Conservation (phyloP, 2,797 vertebrate species). For the Nothura maculosa region DNA sequence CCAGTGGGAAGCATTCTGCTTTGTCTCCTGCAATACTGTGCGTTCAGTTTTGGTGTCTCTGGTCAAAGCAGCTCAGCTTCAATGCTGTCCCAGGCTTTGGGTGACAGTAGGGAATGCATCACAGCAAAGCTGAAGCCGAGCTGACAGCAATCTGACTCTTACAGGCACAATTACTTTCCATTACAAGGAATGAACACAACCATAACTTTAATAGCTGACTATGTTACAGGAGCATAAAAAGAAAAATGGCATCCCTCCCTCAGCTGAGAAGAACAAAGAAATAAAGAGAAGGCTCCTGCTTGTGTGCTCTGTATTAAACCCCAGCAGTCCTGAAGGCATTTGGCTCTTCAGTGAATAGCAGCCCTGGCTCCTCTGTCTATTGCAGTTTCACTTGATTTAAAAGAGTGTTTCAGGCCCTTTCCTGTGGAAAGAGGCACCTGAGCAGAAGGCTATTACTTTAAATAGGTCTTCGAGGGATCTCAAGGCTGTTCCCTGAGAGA, state of each 20-base stretch:
- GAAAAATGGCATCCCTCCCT: constrained; percentile 61
- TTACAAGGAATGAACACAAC: constrained; percentile 63
- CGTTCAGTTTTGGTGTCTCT: constrained; percentile 42
- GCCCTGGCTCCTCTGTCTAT: neutral
- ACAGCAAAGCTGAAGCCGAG: constrained; percentile 43
- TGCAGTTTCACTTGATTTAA: constrained; percentile 21
- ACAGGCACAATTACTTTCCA: constrained; percentile 54
- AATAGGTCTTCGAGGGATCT: neutral
- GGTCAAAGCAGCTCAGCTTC: constrained; percentile 56
- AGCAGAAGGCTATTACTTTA: neutral
- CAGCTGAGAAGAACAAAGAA: constrained; percentile 62
- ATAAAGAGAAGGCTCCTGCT: constrained; percentile 60
- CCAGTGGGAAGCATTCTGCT: neutral
- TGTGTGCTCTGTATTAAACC: constrained; percentile 51
- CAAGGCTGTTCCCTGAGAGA: neutral
- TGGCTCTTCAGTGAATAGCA: constrained; percentile 41
- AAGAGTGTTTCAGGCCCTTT: neutral
- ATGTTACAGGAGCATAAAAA: constrained; percentile 59
- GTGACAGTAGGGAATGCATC: constrained; percentile 48
- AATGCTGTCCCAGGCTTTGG: constrained; percentile 50
- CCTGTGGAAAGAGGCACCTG: constrained; percentile 2
- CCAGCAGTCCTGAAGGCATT: constrained; percentile 61
- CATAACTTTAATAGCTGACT: constrained; percentile 66
- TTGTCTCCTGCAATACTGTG: constrained; percentile 8
- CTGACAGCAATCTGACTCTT: constrained; percentile 64